Evolutionary conservation across 2,888 invertebrate species (phyloP).

Genomic region (Pristionchus japonicus): DNA sequence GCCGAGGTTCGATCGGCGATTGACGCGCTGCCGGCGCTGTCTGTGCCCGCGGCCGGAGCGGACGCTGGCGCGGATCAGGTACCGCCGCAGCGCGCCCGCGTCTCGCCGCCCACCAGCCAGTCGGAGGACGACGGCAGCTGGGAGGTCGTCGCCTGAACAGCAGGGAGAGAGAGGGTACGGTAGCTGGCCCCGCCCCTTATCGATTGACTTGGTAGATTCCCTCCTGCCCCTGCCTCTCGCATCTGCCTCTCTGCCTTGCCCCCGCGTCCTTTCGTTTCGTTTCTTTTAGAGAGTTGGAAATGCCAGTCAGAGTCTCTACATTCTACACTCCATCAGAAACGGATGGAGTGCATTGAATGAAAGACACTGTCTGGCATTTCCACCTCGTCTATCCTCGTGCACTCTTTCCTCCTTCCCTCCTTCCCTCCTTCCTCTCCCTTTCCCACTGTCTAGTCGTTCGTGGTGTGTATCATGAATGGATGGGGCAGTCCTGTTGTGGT

Average conservation of each 20-base stretch:
- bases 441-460: not conserved
- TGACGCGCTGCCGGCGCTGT: not conserved
- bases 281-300: not conserved
- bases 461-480: too few species aligned
- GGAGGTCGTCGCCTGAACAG: constrained; percentile 41
- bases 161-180: constrained; percentile 15
- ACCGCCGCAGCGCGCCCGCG: not conserved
- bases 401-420: not conserved
- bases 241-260: not conserved
- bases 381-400: not conserved
- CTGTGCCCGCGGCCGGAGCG: not conserved
- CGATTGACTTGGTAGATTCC: not conserved
- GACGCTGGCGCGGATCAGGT: too few species aligned
- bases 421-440: not conserved
- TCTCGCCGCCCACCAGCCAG: constrained; percentile 33
- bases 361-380: not conserved
- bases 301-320: not conserved
- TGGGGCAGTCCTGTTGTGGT: not conserved
- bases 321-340: too few species aligned
- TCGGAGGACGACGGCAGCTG: constrained; percentile 46
- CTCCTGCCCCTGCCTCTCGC: not conserved
- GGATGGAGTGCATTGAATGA: too few species aligned
- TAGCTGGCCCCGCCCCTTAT: not conserved
- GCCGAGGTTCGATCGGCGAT: constrained; percentile 28
- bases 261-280: not conserved